Evolutionary conservation across 2,888 invertebrate species (phyloP), one percentile per base, ranked within the genome.

Genomic region (Leptinotarsa peninsularis): DNA sequence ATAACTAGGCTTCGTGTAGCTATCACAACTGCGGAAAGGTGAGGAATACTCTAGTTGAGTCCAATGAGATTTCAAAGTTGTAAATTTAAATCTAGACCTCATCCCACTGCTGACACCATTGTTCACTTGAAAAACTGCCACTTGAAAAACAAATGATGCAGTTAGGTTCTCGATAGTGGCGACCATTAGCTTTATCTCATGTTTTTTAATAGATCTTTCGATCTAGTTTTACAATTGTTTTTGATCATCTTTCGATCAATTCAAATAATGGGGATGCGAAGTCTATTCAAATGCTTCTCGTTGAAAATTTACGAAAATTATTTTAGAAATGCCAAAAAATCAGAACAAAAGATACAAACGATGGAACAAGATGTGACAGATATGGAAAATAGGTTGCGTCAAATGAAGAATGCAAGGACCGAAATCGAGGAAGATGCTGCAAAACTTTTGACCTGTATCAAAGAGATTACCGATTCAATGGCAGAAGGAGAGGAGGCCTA

Each of bases 271-370:
- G 10, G 10, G 43, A 43, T 43, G 13, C 33, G 7, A 33, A 5
- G 10, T 23, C 15, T 60, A 3, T 23, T 1, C 21, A 60, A 5
- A 60, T 60, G n/a, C 15, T 18, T 23, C 10, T 60, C 60, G 14
- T n/a, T 18, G 23, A 15, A 18, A 23, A 10, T 58, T 58, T 15
- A 58, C n/a, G 17, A 67, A 67, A 23, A 21, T 21, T 4, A 49
- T 49, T 79, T 63, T 78, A 93, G 96, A 81, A 96, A 96, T 86
- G 90, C 93, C 0, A 93, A 93, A 78, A 96, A 96, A 84, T 91
- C 93, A 0, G 91, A 92, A 82, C 94, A 94, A 71, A 94, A 94
- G 85, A 94, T 96, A 49, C 89, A 90, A n/a, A 93, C 92, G 76
- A 90, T 96, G 86, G 93, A 94, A 71, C 89, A 90, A 5, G 96